Evolutionary conservation across 2,888 invertebrate species (phyloP).

Genomic region (Allolobophora icterica): DNA sequence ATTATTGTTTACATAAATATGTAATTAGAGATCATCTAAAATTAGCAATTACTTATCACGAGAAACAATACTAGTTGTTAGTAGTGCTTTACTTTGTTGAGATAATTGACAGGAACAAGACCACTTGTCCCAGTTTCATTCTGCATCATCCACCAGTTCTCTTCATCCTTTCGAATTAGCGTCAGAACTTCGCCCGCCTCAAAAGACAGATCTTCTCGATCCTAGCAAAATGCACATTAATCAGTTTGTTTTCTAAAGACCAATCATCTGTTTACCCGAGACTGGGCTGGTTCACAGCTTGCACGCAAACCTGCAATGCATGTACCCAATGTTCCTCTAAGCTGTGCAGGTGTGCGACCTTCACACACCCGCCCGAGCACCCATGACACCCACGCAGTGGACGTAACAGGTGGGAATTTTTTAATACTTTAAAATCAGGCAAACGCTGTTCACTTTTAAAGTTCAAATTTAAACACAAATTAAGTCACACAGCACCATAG

Average conservation of each 20-base stretch:
- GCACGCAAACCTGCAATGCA: neutral
- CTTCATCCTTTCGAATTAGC: constrained; percentile 79
- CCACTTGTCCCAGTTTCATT: constrained; percentile 86
- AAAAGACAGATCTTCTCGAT: constrained; percentile 92
- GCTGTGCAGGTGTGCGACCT: too few species aligned
- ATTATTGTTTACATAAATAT: neutral
- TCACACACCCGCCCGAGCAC: too few species aligned
- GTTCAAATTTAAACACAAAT: too few species aligned
- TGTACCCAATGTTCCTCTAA: too few species aligned
- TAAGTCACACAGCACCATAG: too few species aligned
- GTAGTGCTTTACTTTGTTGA: constrained; percentile 30
- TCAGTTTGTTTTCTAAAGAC: neutral
- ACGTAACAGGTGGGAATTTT: too few species aligned
- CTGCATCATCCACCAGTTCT: constrained; percentile 97
- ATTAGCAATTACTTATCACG: neutral
- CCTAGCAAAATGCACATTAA: constrained; percentile 68
- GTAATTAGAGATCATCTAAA: neutral
- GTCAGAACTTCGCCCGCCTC: constrained; percentile 90
- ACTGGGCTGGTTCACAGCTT: neutral
- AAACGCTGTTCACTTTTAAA: too few species aligned
- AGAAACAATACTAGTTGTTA: constrained; percentile 2
- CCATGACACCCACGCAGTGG: too few species aligned
- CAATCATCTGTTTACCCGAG: neutral
- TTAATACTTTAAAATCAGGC: too few species aligned
- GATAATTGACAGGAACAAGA: constrained; percentile 81